phyloP scores from a whole-genome alignment of 2,797 vertebrate species.

The Crenuchus spilurus region DNA sequence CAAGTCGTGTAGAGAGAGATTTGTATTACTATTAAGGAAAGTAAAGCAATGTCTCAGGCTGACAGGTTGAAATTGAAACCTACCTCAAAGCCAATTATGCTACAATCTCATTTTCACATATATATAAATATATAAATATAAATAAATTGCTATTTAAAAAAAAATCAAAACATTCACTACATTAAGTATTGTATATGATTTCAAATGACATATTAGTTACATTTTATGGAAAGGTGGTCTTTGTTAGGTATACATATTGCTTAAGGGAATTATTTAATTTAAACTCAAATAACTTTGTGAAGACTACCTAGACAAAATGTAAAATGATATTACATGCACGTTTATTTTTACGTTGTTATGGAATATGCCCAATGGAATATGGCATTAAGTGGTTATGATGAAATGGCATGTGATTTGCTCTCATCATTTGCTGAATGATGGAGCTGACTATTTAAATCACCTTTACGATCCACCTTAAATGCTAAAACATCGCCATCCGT shows the following conservation, averaged over 20 bases:
- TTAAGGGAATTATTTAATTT: slow-evolving; percentile 28
- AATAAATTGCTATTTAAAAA: not conserved
- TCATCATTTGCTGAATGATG: slow-evolving; percentile 68
- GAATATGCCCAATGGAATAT: slow-evolving; percentile 44
- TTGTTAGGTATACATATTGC: slow-evolving; percentile 49
- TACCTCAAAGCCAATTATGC: slow-evolving; percentile 59
- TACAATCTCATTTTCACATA: no score
- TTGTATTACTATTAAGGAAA: slow-evolving; percentile 66
- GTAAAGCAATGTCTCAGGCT: slow-evolving; percentile 46
- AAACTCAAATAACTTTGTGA: slow-evolving; percentile 5
- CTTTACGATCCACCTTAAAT: slow-evolving; percentile 84
- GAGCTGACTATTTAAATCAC: slow-evolving; percentile 83
- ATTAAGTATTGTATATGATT: slow-evolving; percentile 23
- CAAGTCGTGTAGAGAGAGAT: slow-evolving; percentile 76
- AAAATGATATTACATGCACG: slow-evolving; percentile 26
- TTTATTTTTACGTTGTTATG: slow-evolving; percentile 40
- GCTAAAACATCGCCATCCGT: slow-evolving; percentile 74
- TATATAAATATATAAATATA: no score
- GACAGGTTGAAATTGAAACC: slow-evolving; percentile 29
- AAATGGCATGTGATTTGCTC: slow-evolving; percentile 50
- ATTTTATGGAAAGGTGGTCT: slow-evolving; percentile 34
- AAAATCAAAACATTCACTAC: slow-evolving; percentile 3
- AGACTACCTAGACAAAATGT: not conserved
- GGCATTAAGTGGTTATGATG: slow-evolving; percentile 42
- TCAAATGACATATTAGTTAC: slow-evolving; percentile 7